A percentile compares a stretch with the other conserved stretches of the same genome.
These are phyloP conservation scores for Scatophagus argus DNA, from an alignment of 2,113 vertebrate genomes.

Conservation along the genomic window DNA sequence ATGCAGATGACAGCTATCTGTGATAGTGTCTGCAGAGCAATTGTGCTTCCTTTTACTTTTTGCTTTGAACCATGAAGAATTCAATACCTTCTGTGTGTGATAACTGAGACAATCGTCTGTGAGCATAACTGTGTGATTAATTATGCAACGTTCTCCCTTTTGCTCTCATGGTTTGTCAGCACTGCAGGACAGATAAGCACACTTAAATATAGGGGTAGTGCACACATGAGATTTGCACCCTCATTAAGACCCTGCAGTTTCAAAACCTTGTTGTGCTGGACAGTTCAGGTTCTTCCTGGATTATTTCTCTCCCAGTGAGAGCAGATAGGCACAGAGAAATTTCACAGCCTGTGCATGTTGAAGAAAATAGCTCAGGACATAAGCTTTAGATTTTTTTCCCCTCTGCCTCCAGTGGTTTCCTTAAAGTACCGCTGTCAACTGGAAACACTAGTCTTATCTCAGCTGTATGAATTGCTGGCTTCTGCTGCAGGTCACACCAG, in stretches of 20 bases:
- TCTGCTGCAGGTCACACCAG: constrained; percentile 58
- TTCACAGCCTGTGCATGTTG: constrained; percentile 52
- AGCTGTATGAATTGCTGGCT: constrained; percentile 54
- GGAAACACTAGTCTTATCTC: constrained; percentile 63
- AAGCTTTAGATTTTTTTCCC: constrained; percentile 40
- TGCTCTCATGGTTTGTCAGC: constrained; percentile 2
- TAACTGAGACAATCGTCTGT: constrained; percentile 12
- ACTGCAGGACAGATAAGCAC: background rate
- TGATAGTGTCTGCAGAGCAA: background rate
- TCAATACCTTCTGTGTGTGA: background rate
- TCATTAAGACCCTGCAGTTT: constrained; percentile 7
- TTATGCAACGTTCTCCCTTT: constrained; percentile 3
- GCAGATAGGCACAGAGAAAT: constrained; percentile 41
- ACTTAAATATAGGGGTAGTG: background rate
- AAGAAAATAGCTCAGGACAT: constrained; percentile 51
- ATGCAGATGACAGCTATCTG: background rate
- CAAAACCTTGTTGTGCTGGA: constrained; percentile 17
- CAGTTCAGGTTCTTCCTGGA: constrained; percentile 27
- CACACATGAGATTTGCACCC: background rate
- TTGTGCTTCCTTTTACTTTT: background rate
- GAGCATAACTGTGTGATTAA: background rate
- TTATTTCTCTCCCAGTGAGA: constrained; percentile 39
- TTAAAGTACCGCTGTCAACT: constrained; percentile 63
- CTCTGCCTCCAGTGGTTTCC: constrained; percentile 41
- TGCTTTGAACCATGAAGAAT: background rate